Base-by-base conservation (phyloP, 2,888 invertebrate genomes). In the Pterostichus niger region DNA sequence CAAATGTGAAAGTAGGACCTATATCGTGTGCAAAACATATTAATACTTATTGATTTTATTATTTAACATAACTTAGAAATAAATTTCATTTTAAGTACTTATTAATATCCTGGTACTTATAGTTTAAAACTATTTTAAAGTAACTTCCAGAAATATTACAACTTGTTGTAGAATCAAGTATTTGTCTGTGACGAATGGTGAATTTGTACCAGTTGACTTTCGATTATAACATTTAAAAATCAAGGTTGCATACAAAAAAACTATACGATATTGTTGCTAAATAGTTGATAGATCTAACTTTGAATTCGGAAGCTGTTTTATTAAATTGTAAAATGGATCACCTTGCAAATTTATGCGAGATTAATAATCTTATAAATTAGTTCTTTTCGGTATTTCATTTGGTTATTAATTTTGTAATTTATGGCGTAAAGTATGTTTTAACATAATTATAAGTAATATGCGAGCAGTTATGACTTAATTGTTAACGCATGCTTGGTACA, bases 1-100 rank as follows among this genome's bases (percentile, higher is more conserved):
- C 35, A 80, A 49, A 64, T 80, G 80, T 80, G 80, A 80, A 80
- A 80, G 80, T 80, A 40, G 61, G n/a, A n/a, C n/a, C n/a, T n/a
- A n/a, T 68, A 15, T 59, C 10, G 13, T 11, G 40, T 59, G 24
- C 44, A 59, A 40, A 44, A 77, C 44, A 56, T 17, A 59, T 77
- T 54, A 59, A 77, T 76, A 56, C 33, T 76, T 76, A 9, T 56
- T 35, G 56, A 56, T 76, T 76, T 76, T 54, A 56, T 76, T 76
- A 76, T 76, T 76, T 56, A 76, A 75, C 75, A 46, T 15, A 2
- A 24, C 24, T 44, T 4, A 35, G n/a, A 35, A 76, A 40, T 40
- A 9, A 6, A 76, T 76, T 76, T 35, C 17, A n/a, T 6, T 33
- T 33, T 40, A 56, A 54, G 24, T 54, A 56, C 17, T 6, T 17